Conservation (phyloP, 2,888 invertebrate species). For the Hyppa rectilinea region DNA sequence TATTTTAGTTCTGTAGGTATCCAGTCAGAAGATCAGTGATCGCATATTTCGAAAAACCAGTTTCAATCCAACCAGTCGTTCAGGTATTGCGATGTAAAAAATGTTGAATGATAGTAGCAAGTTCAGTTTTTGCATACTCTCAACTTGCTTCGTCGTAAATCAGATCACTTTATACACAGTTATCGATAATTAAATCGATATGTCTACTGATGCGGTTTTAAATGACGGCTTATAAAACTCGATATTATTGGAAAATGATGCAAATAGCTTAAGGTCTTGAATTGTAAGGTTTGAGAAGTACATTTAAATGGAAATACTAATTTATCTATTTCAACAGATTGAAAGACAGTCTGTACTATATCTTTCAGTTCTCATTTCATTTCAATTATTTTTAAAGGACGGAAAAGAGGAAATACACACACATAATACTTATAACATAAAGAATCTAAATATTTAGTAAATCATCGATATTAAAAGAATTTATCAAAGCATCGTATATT, state of each 20-base stretch:
- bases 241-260: slow-evolving; percentile 15
- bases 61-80: slow-evolving; percentile 49
- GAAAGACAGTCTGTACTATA: no score
- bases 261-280: neutral
- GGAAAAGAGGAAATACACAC: neutral
- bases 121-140: slow-evolving; percentile 50
- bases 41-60: slow-evolving; percentile 57
- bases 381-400: no score
- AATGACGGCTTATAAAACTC: slow-evolving; percentile 25
- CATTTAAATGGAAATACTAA: neutral
- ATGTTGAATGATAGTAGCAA: slow-evolving; percentile 58
- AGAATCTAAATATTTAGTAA: slow-evolving; percentile 1
- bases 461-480: neutral
- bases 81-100: slow-evolving; percentile 48
- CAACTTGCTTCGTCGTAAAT: slow-evolving; percentile 42
- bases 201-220: slow-evolving; percentile 35
- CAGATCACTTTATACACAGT: slow-evolving; percentile 45
- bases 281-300: neutral
- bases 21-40: slow-evolving; percentile 46
- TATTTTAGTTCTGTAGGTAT: slow-evolving; percentile 27
- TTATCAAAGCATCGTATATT: slow-evolving; percentile 3
- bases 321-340: neutral
- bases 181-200: slow-evolving; percentile 57
- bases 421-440: neutral
- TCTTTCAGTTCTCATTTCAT: neutral